These are phyloP conservation scores for Rhamphomyia laevipes DNA, from an alignment of 2,888 invertebrate species.

Conservation along the genomic window DNA sequence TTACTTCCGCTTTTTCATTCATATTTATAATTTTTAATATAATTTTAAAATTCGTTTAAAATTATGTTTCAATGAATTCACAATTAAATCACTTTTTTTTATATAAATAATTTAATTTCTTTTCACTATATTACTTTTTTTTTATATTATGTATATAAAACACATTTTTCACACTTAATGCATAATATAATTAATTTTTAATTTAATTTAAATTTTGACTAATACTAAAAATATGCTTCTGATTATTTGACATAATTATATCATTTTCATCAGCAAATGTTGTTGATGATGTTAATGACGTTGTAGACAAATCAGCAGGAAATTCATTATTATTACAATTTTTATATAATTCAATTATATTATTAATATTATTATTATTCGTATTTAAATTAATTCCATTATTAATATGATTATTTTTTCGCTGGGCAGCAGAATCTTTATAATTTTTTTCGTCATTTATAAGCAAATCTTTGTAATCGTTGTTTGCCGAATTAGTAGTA, in stretches of 20 bases:
- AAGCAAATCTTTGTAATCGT: too few relatives aligned
- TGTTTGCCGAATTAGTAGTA: too few relatives aligned
- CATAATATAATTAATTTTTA: too few relatives aligned
- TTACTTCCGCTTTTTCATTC: too few relatives aligned
- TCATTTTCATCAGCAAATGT: too few relatives aligned
- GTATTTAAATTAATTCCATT: background rate
- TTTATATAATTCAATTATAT: background rate
- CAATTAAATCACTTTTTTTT: background rate
- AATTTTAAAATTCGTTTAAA: background rate
- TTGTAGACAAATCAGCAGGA: too few relatives aligned
- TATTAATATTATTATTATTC: background rate
- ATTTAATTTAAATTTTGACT: background rate
- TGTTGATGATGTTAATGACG: too few relatives aligned
- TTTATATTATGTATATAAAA: too few relatives aligned
- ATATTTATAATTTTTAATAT: background rate
- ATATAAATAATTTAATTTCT: too few relatives aligned
- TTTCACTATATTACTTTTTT: too few relatives aligned
- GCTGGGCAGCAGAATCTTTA: background rate
- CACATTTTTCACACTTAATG: too few relatives aligned
- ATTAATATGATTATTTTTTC: background rate
- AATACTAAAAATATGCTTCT: background rate
- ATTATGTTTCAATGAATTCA: background rate
- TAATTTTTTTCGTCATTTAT: background rate
- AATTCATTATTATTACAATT: background rate
- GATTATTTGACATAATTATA: background rate